Conservation (phyloP, 2,888 invertebrate genomes). For the Andrena fulva region DNA sequence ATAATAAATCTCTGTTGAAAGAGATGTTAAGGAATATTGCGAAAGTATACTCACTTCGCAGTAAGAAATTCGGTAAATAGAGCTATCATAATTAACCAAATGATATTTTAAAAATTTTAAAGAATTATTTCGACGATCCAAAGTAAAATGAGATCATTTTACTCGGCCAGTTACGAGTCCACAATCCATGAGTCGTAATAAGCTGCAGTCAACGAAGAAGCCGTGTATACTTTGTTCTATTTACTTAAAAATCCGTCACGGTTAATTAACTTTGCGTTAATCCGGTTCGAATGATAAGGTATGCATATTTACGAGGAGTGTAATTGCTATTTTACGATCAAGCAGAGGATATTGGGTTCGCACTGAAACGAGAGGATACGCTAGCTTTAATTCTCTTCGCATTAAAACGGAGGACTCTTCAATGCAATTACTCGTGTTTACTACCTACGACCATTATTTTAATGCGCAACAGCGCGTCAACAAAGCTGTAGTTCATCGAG, state of each 20-base stretch:
- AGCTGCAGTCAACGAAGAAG: too few relatives aligned
- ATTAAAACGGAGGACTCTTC: not conserved
- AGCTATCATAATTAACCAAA: too few relatives aligned
- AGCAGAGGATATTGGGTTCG: not conserved
- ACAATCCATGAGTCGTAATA: too few relatives aligned
- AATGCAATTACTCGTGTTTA: not conserved
- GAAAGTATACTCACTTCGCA: not conserved
- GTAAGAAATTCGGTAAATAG: not conserved
- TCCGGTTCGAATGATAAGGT: not conserved
- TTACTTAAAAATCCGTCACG: too few relatives aligned
- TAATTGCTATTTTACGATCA: not conserved
- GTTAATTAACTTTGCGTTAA: not conserved
- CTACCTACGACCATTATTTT: not conserved
- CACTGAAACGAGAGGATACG: not conserved
- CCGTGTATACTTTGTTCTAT: too few relatives aligned
- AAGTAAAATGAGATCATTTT: too few relatives aligned
- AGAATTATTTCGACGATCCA: too few relatives aligned
- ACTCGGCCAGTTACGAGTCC: too few relatives aligned
- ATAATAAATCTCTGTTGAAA: too few relatives aligned
- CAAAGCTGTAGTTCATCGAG: slow-evolving; percentile 1
- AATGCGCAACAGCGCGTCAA: not conserved
- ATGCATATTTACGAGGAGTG: not conserved
- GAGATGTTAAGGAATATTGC: too few relatives aligned
- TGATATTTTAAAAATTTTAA: too few relatives aligned
- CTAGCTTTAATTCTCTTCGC: not conserved